These are phyloP conservation scores for Scolanthus callimorphus DNA, from an alignment of 92 coral and sea anemone species.

Conservation along the genomic window DNA sequence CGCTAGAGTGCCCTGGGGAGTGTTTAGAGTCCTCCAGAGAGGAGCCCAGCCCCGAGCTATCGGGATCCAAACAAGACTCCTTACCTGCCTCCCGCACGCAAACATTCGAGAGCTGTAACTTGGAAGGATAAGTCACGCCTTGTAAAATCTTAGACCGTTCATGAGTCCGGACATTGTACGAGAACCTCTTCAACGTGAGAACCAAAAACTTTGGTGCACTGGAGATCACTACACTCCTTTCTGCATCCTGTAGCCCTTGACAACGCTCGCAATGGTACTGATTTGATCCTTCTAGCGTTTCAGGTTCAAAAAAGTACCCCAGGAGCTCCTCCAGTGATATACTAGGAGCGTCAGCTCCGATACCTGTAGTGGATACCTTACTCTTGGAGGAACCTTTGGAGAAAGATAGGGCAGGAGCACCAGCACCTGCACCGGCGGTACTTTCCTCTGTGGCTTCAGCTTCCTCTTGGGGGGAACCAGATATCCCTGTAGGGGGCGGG, in stretches of 20 bases:
- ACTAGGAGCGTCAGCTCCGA: slow-evolving; percentile 47
- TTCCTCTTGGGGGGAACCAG: slow-evolving; percentile 34
- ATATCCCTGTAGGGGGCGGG: slow-evolving; percentile 38
- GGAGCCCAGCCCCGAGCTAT: not conserved
- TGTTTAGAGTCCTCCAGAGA: not conserved
- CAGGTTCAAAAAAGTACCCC: slow-evolving; percentile 90
- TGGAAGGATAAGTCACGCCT: slow-evolving; percentile 72
- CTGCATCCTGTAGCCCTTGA: slow-evolving; percentile 85
- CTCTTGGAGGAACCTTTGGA: slow-evolving; percentile 27
- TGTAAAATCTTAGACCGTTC: slow-evolving; percentile 89
- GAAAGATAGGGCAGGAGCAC: slow-evolving; percentile 29
- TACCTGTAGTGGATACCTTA: slow-evolving; percentile 31
- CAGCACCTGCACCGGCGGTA: slow-evolving; percentile 32
- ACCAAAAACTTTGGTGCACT: slow-evolving; percentile 77
- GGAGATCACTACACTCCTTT: slow-evolving; percentile 79
- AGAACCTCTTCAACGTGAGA: slow-evolving; percentile 82
- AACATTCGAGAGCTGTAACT: slow-evolving; percentile 47
- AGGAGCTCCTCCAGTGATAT: slow-evolving; percentile 68
- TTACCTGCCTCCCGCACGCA: slow-evolving; percentile 9
- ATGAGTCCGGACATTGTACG: slow-evolving; percentile 80
- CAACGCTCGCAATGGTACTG: slow-evolving; percentile 92
- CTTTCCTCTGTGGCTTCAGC: slow-evolving; percentile 40
- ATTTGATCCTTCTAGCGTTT: slow-evolving; percentile 78
- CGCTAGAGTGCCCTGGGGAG: not conserved
- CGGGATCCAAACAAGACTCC: not conserved